Evolutionary conservation across 37 sponge, comb jelly and placozoan species (phyloP).

Genomic region (Spongilla lacustris): DNA sequence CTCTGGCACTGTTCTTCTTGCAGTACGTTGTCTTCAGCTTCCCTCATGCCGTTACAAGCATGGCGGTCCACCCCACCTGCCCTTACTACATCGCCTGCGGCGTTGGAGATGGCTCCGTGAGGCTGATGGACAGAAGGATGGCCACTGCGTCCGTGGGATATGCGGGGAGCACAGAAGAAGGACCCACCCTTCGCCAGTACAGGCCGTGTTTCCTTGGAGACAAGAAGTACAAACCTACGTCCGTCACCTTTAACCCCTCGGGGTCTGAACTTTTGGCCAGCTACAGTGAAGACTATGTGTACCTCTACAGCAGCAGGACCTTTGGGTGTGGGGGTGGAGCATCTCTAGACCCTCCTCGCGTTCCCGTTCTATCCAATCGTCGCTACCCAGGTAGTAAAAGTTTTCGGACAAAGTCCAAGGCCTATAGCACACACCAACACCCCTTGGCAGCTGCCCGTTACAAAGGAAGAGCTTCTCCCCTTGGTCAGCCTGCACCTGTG

Average conservation of each 20-base stretch:
- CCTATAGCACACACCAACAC: not conserved
- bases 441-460: not conserved
- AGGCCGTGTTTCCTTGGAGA: constrained; percentile 32
- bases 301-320: constrained; percentile 68
- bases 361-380: not conserved
- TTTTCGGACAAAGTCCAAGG: not conserved
- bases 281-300: constrained; percentile 84
- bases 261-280: constrained; percentile 78
- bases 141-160: not conserved
- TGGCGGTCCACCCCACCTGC: constrained; percentile 73
- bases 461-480: not conserved
- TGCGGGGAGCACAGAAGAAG: not conserved
- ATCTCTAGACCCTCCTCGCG: not conserved
- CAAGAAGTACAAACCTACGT: constrained; percentile 55
- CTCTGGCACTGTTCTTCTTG: too few species aligned
- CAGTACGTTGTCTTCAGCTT: constrained; percentile 69
- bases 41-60: constrained; percentile 53
- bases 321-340: constrained; percentile 17
- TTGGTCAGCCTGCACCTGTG: constrained; percentile 2
- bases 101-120: constrained; percentile 64
- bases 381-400: constrained; percentile 17
- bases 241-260: constrained; percentile 63
- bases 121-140: constrained; percentile 78
- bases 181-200: constrained; percentile 17
- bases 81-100: constrained; percentile 73